A percentile compares a stretch with the other conserved stretches of the same genome.
These are phyloP conservation scores for Antennarius maculatus DNA, from an alignment of 2,797 vertebrate genomes.

Conservation along the genomic window DNA sequence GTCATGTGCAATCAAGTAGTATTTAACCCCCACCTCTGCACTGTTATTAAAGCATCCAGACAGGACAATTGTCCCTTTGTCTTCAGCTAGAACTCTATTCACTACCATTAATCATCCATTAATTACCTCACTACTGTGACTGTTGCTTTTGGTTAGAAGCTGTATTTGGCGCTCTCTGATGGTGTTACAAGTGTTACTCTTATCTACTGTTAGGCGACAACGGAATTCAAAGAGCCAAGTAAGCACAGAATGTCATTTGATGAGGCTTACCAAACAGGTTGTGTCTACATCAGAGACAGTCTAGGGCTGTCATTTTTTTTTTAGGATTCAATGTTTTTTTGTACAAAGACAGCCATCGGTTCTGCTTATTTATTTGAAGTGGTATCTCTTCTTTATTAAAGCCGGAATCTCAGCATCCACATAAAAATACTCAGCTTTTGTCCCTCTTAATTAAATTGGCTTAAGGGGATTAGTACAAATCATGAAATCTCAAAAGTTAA, in stretches of 20 bases:
- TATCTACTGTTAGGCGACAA: slow-evolving; percentile 1
- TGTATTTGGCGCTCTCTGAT: slow-evolving; percentile 17
- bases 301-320: neutral
- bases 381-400: neutral
- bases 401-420: too few relatives aligned
- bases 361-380: neutral
- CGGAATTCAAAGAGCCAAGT: slow-evolving; percentile 1
- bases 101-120: slow-evolving; percentile 52
- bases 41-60: slow-evolving; percentile 45
- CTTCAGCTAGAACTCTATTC: slow-evolving; percentile 36
- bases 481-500: neutral
- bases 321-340: neutral
- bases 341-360: neutral
- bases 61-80: slow-evolving; percentile 22
- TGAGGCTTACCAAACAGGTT: neutral
- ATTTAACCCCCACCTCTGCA: slow-evolving; percentile 51
- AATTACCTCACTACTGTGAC: slow-evolving; percentile 38
- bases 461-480: neutral
- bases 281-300: slow-evolving; percentile 6
- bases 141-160: slow-evolving; percentile 6
- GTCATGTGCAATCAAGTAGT: slow-evolving; percentile 25
- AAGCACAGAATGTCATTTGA: neutral
- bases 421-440: too few relatives aligned
- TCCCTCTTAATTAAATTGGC: neutral
- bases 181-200: slow-evolving; percentile 5